A percentile compares a stretch with the other conserved stretches of the same genome.
Evolutionary conservation across 2,797 vertebrate species (phyloP).

Genomic region (Smutsia temminckii): DNA sequence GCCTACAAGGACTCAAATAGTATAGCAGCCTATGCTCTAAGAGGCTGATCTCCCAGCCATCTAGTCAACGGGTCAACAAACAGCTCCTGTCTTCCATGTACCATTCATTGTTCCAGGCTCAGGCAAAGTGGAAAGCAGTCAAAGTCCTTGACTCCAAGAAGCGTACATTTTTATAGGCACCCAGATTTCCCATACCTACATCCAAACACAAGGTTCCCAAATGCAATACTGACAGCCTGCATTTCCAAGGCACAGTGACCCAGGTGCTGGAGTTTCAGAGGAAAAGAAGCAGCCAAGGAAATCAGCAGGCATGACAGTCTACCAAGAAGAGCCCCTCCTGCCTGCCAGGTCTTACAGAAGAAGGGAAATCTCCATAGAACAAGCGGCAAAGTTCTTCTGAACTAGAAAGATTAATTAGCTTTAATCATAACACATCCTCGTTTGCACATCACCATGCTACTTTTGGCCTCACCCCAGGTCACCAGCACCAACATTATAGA

Average conservation of each 20-base stretch:
- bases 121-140: background rate
- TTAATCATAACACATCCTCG: background rate
- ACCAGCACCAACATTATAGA: background rate
- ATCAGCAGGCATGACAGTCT: background rate
- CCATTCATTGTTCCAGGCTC: background rate
- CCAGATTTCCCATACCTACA: background rate
- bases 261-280: background rate
- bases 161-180: background rate
- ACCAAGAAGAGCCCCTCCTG: background rate
- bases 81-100: background rate
- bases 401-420: background rate
- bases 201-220: slow-evolving; percentile 25
- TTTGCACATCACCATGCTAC: background rate
- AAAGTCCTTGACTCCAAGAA: background rate
- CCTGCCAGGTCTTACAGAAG: background rate
- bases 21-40: background rate
- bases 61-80: background rate
- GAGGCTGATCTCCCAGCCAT: background rate
- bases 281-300: background rate
- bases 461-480: background rate
- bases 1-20: background rate
- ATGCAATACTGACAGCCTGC: background rate
- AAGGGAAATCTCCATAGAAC: background rate
- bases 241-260: background rate
- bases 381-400: background rate